These are phyloP conservation scores for Zaprionus africanus DNA, from an alignment of 1,140 invertebrate genomes.

Conservation along the genomic window DNA sequence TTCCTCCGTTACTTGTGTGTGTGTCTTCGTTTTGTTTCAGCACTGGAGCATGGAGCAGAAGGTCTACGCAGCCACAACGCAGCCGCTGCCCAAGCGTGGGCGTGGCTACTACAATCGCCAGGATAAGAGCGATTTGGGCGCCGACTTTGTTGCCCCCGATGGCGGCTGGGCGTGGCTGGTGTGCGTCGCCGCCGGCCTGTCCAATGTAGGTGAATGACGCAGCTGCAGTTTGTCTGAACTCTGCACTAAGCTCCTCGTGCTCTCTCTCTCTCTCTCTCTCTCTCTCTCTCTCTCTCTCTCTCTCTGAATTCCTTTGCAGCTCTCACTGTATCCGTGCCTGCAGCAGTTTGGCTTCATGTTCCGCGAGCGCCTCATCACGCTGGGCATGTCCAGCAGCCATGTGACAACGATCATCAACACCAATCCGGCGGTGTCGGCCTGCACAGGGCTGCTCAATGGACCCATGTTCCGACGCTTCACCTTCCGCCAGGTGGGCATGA, in stretches of 20 bases:
- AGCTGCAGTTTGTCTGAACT: neutral
- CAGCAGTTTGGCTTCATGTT: slow-evolving; percentile 89
- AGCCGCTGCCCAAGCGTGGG: slow-evolving; percentile 46
- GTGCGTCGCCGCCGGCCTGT: slow-evolving; percentile 77
- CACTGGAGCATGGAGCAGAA: slow-evolving; percentile 39
- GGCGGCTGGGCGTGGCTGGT: slow-evolving; percentile 83
- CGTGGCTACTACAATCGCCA: slow-evolving; percentile 58
- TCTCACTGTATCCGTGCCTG: slow-evolving; percentile 87
- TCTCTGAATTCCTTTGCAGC: slow-evolving; percentile 84
- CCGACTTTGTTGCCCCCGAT: slow-evolving; percentile 80
- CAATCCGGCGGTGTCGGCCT: slow-evolving; percentile 87
- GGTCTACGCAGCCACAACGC: slow-evolving; percentile 69
- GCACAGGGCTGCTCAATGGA: slow-evolving; percentile 88
- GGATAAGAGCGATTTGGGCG: slow-evolving; percentile 79
- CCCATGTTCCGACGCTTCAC: slow-evolving; percentile 88
- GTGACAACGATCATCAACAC: slow-evolving; percentile 88
- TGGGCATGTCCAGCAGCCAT: slow-evolving; percentile 87
- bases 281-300: too few species aligned
- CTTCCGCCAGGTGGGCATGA: slow-evolving; percentile 87
- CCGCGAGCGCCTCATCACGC: slow-evolving; percentile 86
- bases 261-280: too few species aligned
- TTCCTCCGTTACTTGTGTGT: too few species aligned
- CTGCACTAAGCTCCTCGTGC: neutral
- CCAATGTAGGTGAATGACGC: slow-evolving; percentile 72
- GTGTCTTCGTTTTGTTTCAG: neutral